A percentile compares a stretch with the other conserved stretches of the same genome.
phyloP scores from a whole-genome alignment of 2,888 invertebrate species.

The Marasmarcha lunaedactyla region DNA sequence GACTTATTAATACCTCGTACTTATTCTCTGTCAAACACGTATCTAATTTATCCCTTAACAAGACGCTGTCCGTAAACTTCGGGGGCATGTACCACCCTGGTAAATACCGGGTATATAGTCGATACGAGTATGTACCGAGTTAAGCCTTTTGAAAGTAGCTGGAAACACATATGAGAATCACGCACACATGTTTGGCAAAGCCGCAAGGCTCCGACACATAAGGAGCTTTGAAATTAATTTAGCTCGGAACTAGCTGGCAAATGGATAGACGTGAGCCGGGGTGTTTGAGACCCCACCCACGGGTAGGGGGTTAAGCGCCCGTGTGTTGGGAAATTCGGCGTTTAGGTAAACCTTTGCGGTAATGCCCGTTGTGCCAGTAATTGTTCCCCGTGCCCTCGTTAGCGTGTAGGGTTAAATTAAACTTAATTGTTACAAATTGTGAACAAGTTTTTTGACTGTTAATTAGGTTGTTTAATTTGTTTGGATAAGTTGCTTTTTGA shows the following conservation, averaged over 20 bases:
- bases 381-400: conserved; percentile 38
- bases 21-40: conserved; percentile 17
- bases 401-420: conserved; percentile 32
- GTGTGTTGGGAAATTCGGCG: conserved; percentile 59
- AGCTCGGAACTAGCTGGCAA: conserved; percentile 71
- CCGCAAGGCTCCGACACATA: conserved; percentile 70
- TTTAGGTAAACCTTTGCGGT: conserved; percentile 64
- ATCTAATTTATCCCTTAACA: conserved; percentile 61
- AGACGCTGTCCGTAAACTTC: conserved; percentile 54
- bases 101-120: too few species aligned
- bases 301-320: conserved; percentile 24
- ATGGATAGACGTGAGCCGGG: conserved; percentile 69
- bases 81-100: too few species aligned
- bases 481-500: too few species aligned
- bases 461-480: neutral
- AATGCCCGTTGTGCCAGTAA: conserved; percentile 47
- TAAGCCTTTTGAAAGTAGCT: conserved; percentile 63
- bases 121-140: conserved; percentile 34
- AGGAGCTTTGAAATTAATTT: conserved; percentile 72
- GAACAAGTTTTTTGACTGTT: conserved; percentile 6
- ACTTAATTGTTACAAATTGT: conserved; percentile 24
- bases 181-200: conserved; percentile 55
- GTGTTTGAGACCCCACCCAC: conserved; percentile 23
- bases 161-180: conserved; percentile 25
- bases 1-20: too few species aligned